Conservation (phyloP, 2,797 vertebrate genomes). For the Hydrocynus forskahlii region DNA sequence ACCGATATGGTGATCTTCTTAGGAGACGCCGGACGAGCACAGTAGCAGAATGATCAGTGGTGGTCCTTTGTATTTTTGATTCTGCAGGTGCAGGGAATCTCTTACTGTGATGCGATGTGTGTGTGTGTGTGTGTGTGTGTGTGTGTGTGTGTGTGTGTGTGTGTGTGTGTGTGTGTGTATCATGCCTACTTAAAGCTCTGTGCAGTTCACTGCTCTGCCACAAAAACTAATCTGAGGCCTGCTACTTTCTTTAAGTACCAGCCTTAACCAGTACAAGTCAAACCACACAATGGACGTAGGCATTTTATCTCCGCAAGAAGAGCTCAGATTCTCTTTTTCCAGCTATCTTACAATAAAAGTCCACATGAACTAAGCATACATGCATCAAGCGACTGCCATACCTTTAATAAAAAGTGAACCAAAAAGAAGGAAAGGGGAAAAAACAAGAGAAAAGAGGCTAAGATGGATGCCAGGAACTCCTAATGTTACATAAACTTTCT, state of each 20-base stretch:
- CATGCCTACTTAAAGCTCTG: slow-evolving; percentile 23
- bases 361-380: not conserved
- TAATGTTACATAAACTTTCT: slow-evolving; percentile 59
- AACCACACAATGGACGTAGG: slow-evolving; percentile 29
- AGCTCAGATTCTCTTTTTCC: slow-evolving; percentile 16
- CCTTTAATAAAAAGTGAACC: slow-evolving; percentile 3
- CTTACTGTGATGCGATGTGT: slow-evolving; percentile 2
- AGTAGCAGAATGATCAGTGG: slow-evolving; percentile 50
- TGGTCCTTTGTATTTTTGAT: slow-evolving; percentile 47
- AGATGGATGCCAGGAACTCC: slow-evolving; percentile 52
- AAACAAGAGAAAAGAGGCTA: slow-evolving; percentile 38
- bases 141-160: too few species aligned
- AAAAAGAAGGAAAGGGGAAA: slow-evolving; percentile 36
- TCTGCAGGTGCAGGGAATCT: slow-evolving; percentile 43
- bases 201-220: slow-evolving; percentile 33
- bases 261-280: slow-evolving; percentile 14
- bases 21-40: slow-evolving; percentile 44
- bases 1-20: slow-evolving; percentile 45
- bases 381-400: not conserved
- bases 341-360: slow-evolving; percentile 10
- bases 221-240: slow-evolving; percentile 40
- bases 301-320: slow-evolving; percentile 15
- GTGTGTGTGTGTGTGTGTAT: slow-evolving; percentile 29
- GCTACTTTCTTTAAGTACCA: slow-evolving; percentile 31
- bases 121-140: not conserved